Percentiles rank a stretch among this genome's conserved stretches.
These are phyloP conservation scores for Burhinus oedicnemus DNA, from an alignment of 2,113 vertebrate genomes.

Conservation along the genomic window DNA sequence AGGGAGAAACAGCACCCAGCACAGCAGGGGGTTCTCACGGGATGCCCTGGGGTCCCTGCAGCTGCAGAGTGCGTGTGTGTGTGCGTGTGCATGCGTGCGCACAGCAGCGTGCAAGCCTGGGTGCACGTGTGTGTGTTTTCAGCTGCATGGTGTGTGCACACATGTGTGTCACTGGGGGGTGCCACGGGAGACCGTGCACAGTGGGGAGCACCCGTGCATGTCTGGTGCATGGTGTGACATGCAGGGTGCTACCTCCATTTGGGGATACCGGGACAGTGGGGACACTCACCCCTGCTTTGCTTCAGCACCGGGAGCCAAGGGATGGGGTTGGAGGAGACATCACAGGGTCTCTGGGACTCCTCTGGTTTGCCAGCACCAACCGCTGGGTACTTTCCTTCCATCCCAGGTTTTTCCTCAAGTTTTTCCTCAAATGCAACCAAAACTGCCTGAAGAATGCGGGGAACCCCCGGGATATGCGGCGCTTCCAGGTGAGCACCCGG, in stretches of 20 bases:
- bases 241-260: not conserved
- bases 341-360: not conserved
- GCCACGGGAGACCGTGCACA: too few species aligned
- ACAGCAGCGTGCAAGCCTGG: too few species aligned
- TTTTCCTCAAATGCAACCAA: conserved; percentile 96
- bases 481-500: conserved; percentile 84
- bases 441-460: conserved; percentile 96
- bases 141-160: not conserved
- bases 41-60: too few species aligned
- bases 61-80: not conserved
- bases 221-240: not conserved
- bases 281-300: not conserved
- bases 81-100: too few species aligned
- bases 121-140: too few species aligned
- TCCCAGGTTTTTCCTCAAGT: conserved; percentile 86
- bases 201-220: not conserved
- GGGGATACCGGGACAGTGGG: not conserved
- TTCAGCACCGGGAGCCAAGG: not conserved
- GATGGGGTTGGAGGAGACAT: too few species aligned
- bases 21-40: not conserved
- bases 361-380: accelerated
- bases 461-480: conserved; percentile 92
- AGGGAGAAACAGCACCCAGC: not conserved
- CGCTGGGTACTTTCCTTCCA: accelerated
- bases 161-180: not conserved